Base-by-base conservation (phyloP, 2,113 vertebrate genomes). In the Galeopterus variegatus region DNA sequence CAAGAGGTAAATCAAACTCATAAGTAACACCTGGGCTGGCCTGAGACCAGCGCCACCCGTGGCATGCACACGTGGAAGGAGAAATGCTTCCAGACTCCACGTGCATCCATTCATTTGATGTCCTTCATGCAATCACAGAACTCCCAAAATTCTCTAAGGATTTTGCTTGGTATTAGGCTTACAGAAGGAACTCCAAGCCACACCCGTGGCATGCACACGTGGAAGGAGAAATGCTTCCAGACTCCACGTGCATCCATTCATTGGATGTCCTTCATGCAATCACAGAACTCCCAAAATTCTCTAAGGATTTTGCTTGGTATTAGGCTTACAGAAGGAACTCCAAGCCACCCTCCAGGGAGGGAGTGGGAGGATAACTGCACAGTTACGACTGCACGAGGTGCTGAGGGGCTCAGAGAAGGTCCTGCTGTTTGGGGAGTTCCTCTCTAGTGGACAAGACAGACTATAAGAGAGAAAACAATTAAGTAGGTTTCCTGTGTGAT, bases 1-100 rank as follows among this genome's bases (percentile, higher is more conserved):
- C 56, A 28, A 92, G 86, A 52, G 4, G 52, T 6, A 18, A 28
- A 15, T 8, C 58, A 9, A 8, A 18, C 50, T 7, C 24, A 24
- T 5, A 52, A 82, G 64, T 6, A 54, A 21, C 28, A 2, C 23
- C n/a, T 8, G 67, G 48, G 36, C 50, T 50, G 13, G 36, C 58
- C 94, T 36, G 48, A 19, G 28, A 5, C 5, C 2, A 50, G 28
- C 45, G 33, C 28, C 58, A 13, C 48, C 54, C 9, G 0, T 1
- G 3, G 33, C 2, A 5, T 0, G 12, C 56, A 19, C 41, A 0
- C 5, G 45, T 41, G 1, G 12, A 28, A 72, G 70, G 36, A 67
- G 11, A 67, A 62, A 87, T 2, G 36, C n/a, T 69, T 70, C 8
- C 87, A 28, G 31, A 45, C 31, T 82, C 88, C 41, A 11, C 7